Evolutionary conservation across 1,140 invertebrate species (phyloP).

Genomic region (Protaetia brevitarsis): DNA sequence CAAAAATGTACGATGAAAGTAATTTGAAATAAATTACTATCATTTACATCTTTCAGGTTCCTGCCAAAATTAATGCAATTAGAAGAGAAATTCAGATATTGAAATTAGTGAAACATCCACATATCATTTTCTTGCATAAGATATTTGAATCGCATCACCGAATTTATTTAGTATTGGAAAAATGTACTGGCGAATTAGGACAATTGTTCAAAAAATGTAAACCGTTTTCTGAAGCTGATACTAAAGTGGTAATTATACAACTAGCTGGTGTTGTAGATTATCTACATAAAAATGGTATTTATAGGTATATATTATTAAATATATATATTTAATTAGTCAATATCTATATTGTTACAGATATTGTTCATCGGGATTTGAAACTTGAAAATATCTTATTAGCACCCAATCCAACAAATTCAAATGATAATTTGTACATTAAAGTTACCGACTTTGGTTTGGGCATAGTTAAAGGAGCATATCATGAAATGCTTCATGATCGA

Average conservation of each 20-base stretch:
- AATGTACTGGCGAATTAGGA: constrained; percentile 52
- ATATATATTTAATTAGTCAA: background rate
- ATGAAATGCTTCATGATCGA: constrained; percentile 55
- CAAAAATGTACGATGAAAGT: too few relatives aligned
- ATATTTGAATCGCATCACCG: constrained; percentile 54
- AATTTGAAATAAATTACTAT: too few relatives aligned
- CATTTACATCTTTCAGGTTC: constrained; percentile 22
- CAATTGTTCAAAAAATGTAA: constrained; percentile 45
- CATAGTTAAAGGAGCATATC: constrained; percentile 53
- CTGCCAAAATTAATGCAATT: constrained; percentile 46
- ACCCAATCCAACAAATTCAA: constrained; percentile 49
- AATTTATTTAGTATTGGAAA: constrained; percentile 53
- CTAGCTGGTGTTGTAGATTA: constrained; percentile 54
- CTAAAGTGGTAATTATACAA: constrained; percentile 50
- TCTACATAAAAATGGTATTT: constrained; percentile 56
- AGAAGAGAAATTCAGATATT: constrained; percentile 56
- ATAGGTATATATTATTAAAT: background rate
- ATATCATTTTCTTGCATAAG: constrained; percentile 55
- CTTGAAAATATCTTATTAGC: constrained; percentile 58
- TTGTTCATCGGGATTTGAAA: constrained; percentile 60
- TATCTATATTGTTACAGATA: constrained; percentile 49
- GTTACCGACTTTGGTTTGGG: constrained; percentile 60
- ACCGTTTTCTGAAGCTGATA: constrained; percentile 49
- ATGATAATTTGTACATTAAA: constrained; percentile 54
- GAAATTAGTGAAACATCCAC: constrained; percentile 54